These are phyloP conservation scores for Parasteatoda tepidariorum DNA, from an alignment of 1,140 invertebrate genomes.

Conservation along the genomic window DNA sequence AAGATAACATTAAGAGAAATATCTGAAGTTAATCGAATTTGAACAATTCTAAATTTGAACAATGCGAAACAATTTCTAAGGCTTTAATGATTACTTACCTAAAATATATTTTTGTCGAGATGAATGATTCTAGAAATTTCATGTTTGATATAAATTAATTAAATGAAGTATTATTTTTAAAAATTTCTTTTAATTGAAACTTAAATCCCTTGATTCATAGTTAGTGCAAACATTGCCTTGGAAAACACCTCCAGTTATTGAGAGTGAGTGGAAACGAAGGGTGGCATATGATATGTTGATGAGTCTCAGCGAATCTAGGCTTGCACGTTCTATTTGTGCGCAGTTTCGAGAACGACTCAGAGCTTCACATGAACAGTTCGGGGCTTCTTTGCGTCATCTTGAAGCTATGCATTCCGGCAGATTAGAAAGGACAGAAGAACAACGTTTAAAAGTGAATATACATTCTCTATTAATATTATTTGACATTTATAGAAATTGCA, in stretches of 20 bases:
- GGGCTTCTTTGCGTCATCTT: slow-evolving; percentile 76
- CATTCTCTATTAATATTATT: not conserved
- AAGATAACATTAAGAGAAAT: too few relatives aligned
- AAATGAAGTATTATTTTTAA: not conserved
- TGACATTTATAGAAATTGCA: not conserved
- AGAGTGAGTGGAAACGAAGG: slow-evolving; percentile 79
- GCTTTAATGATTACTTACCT: too few relatives aligned
- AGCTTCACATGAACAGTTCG: slow-evolving; percentile 78
- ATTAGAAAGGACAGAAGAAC: slow-evolving; percentile 85
- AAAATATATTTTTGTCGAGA: too few relatives aligned
- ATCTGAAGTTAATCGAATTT: too few relatives aligned
- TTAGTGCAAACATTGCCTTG: slow-evolving; percentile 73
- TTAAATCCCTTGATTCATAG: too few relatives aligned
- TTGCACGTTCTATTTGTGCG: slow-evolving; percentile 81
- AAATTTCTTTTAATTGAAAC: too few relatives aligned
- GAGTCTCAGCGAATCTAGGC: slow-evolving; percentile 77
- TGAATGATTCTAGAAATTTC: too few relatives aligned
- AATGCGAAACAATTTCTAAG: too few relatives aligned
- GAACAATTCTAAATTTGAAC: too few relatives aligned
- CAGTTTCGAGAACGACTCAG: slow-evolving; percentile 76
- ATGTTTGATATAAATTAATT: not conserved
- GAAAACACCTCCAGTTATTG: slow-evolving; percentile 75
- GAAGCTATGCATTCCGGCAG: slow-evolving; percentile 77
- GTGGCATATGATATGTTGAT: slow-evolving; percentile 80
- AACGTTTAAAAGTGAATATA: slow-evolving; percentile 73